Evolutionary conservation across 64 coral and sea anemone species (phyloP).

Genomic region (Porites lutea): DNA sequence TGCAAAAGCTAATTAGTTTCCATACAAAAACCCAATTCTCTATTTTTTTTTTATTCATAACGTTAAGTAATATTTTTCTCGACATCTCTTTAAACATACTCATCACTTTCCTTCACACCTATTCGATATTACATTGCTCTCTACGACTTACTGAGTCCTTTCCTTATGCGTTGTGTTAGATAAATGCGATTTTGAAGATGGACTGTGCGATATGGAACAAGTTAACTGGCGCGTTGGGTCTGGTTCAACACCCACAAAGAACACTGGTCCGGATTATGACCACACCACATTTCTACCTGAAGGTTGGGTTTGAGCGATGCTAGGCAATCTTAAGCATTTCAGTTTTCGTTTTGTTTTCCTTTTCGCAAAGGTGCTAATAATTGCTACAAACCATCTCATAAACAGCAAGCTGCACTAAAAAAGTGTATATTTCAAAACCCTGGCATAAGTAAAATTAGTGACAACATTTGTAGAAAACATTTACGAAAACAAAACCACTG

Average conservation of each 20-base stretch:
- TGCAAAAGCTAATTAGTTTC: too few relatives aligned
- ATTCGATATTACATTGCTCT: background rate
- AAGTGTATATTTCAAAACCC: too few relatives aligned
- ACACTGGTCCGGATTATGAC: slow-evolving; percentile 60
- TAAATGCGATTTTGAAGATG: slow-evolving; percentile 61
- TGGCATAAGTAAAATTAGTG: too few relatives aligned
- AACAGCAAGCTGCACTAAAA: too few relatives aligned
- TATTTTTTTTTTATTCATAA: too few relatives aligned
- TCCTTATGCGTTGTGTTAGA: background rate
- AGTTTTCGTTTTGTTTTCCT: background rate
- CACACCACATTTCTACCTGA: slow-evolving; percentile 31
- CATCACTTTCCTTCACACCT: background rate
- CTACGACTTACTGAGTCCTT: background rate
- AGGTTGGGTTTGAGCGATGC: background rate
- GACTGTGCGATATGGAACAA: slow-evolving; percentile 27
- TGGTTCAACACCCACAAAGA: slow-evolving; percentile 62
- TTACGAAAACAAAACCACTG: too few relatives aligned
- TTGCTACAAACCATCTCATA: too few relatives aligned
- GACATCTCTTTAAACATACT: background rate
- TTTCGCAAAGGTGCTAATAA: background rate
- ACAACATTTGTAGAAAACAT: too few relatives aligned
- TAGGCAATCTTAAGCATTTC: background rate
- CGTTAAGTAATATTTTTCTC: too few relatives aligned
- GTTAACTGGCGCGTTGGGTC: slow-evolving; percentile 24
- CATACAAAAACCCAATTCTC: too few relatives aligned